Evolutionary conservation across 2,113 vertebrate species (phyloP), one percentile per base, ranked within the genome.

Genomic region (Argyrosomus japonicus): DNA sequence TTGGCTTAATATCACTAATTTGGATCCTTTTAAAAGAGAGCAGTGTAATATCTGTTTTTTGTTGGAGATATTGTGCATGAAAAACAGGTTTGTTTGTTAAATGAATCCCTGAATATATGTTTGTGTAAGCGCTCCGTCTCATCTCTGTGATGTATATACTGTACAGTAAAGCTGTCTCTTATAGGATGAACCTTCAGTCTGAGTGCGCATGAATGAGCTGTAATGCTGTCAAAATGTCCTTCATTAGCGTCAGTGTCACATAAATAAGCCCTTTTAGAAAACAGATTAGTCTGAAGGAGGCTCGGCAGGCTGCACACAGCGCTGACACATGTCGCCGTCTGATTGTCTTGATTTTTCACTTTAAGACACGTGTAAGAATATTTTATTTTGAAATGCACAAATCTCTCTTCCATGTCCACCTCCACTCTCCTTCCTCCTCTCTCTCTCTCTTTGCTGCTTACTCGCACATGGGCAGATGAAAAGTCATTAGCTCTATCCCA

Each of bases 381-480:
- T 15, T 69, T 69, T 32, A 51, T 71, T 83, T 45, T 45, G 5
- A 2, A 62, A 56, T 13, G 10, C 21, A 36, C 4, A 4, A 48
- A 47, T 68, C 15, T 7, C 32, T 3, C 32, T 3, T 4, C 58
- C 11, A 3, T 23, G 54, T 67, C 51, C 64, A 50, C 58, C 15
- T 54, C 14, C 19, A 53, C 51, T 72, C 68, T 61, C 25, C 50
- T 62, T n/a, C 60, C 61, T 76, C 36, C 57, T 2, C 19, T 43
- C 40, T 65, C 32, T 6, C 8, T 40, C 36, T 40, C 19, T 65
- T 68, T 81, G 29, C 29, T 79, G 60, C 81, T 68, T 58, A 68
- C 54, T 79, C 83, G 82, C 61, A 73, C 56, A 43, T 50, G 50
- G 73, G 48, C 61, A 61, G 78, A 84, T 77, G 75, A 88, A 74